Evolutionary conservation across 2,888 invertebrate species (phyloP).

Genomic region (Spatulosminthurus flaviceps): DNA sequence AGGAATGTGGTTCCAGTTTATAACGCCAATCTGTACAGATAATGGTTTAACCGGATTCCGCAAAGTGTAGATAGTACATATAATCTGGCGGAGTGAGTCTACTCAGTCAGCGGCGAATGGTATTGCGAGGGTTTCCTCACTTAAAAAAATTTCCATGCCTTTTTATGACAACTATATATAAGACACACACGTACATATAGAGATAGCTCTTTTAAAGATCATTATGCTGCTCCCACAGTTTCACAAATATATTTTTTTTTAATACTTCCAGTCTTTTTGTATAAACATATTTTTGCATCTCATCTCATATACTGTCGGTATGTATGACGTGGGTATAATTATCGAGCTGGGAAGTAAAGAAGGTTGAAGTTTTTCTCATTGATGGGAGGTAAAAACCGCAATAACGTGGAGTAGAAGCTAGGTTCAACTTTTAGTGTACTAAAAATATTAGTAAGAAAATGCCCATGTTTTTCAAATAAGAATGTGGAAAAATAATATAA

Average conservation of each 20-base stretch:
- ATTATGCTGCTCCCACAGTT: background rate
- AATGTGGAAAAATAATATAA: too few species aligned
- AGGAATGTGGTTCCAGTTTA: conserved; percentile 6
- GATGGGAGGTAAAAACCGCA: conserved; percentile 8
- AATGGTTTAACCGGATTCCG: conserved; percentile 8
- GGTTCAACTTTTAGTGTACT: background rate
- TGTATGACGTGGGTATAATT: too few species aligned
- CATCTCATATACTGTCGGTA: too few species aligned
- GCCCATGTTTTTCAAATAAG: conserved; percentile 1
- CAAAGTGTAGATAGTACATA: background rate
- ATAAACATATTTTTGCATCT: too few species aligned
- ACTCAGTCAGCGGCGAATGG: background rate
- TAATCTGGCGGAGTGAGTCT: background rate
- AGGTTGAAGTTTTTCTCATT: background rate
- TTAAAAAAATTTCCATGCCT: too few species aligned
- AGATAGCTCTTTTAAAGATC: background rate
- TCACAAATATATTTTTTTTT: too few species aligned
- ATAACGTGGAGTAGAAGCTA: background rate
- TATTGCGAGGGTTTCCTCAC: background rate
- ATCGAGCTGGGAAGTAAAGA: background rate
- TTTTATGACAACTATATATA: too few species aligned
- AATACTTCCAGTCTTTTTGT: too few species aligned
- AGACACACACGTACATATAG: too few species aligned
- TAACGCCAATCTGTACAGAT: conserved; percentile 13
- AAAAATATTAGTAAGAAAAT: background rate